Conservation (phyloP, 1,140 invertebrate species). For the Oscheius sp. region DNA sequence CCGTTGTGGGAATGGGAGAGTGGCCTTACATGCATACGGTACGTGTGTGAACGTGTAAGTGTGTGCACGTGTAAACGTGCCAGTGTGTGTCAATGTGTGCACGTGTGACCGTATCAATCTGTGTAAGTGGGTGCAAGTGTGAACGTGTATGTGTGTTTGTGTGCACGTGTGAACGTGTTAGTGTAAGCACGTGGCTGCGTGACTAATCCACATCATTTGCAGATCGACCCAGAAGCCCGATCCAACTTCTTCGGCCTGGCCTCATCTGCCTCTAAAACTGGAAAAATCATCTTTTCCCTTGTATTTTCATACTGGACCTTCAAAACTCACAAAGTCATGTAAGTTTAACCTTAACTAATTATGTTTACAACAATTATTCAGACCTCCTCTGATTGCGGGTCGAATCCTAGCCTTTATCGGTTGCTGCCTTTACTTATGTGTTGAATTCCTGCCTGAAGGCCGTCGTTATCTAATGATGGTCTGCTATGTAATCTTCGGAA, state of each 20-base stretch:
- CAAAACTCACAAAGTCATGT: conserved; percentile 17
- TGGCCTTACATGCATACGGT: conserved; percentile 29
- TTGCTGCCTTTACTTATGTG: conserved; percentile 21
- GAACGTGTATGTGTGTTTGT: too few relatives aligned
- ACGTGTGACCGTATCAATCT: too few relatives aligned
- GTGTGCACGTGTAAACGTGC: too few relatives aligned
- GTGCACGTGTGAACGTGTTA: too few relatives aligned
- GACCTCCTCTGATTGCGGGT: conserved; percentile 23
- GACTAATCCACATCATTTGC: not conserved
- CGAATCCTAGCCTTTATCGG: conserved; percentile 15
- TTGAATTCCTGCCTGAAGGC: conserved; percentile 20
- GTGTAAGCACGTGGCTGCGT: too few relatives aligned
- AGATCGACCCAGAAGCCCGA: conserved; percentile 23
- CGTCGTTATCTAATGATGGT: conserved; percentile 18
- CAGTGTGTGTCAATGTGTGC: too few relatives aligned
- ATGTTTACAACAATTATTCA: not conserved
- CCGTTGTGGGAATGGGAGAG: conserved; percentile 26
- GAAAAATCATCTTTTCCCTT: conserved; percentile 9
- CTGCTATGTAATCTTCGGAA: conserved; percentile 28
- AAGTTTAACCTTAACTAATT: not conserved
- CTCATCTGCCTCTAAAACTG: conserved; percentile 13
- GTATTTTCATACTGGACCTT: conserved; percentile 26
- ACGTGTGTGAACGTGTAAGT: not conserved
- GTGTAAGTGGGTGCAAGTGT: too few relatives aligned
- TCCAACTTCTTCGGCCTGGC: conserved; percentile 32